Conservation (phyloP, 2,113 vertebrate genomes). For the Corvus moneduloides region DNA sequence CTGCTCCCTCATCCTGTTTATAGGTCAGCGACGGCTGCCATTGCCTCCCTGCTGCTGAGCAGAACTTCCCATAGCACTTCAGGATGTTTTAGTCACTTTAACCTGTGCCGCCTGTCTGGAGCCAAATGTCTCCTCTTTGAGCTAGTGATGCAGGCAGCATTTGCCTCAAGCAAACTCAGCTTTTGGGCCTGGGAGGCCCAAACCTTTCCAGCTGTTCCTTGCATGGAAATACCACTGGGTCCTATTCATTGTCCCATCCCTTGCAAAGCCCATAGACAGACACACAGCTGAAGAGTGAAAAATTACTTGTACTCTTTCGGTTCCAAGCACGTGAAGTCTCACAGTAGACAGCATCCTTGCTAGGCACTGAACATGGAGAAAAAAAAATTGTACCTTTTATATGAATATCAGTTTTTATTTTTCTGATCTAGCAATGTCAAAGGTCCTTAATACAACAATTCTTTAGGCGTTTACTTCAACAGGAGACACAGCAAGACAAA, state of each 20-base stretch:
- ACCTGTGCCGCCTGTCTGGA: constrained; percentile 43
- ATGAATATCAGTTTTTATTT: background rate
- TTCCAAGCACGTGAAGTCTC: background rate
- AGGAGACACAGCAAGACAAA: background rate
- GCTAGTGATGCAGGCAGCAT: background rate
- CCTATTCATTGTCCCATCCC: background rate
- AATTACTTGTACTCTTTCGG: background rate
- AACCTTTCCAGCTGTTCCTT: background rate
- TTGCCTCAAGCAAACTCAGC: background rate
- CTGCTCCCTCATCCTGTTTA: constrained; percentile 78
- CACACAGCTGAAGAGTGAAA: background rate
- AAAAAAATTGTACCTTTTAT: background rate
- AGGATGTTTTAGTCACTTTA: constrained; percentile 57
- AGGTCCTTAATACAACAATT: background rate
- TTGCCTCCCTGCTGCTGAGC: background rate
- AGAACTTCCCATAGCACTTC: constrained; percentile 50
- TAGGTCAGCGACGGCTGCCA: constrained; percentile 21
- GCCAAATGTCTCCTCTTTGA: background rate
- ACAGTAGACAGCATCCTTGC: background rate
- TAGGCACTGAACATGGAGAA: accelerated
- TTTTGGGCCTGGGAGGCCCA: background rate
- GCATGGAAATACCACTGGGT: background rate
- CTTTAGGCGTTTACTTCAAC: background rate
- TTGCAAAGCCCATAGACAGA: background rate
- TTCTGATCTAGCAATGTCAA: background rate